A percentile compares a stretch with the other conserved stretches of the same genome.
Evolutionary conservation across 2,113 vertebrate species (phyloP).

Genomic region (Ceuthmochares aereus): DNA sequence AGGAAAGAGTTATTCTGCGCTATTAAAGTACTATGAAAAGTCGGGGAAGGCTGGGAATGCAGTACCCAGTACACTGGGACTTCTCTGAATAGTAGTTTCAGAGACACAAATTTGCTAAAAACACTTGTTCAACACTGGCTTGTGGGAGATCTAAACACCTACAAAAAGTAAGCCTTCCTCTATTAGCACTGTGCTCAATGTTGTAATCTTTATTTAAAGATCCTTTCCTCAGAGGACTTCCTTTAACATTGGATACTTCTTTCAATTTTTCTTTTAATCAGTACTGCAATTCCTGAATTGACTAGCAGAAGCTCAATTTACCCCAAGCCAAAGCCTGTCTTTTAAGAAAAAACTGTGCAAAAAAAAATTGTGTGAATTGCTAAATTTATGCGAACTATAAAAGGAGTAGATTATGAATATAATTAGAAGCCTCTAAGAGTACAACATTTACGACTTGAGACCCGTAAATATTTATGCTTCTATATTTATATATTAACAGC

Average conservation of each 20-base stretch:
- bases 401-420: background rate
- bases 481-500: background rate
- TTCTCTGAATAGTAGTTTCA: background rate
- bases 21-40: background rate
- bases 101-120: background rate
- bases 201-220: background rate
- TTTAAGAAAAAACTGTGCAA: background rate
- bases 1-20: background rate
- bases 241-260: background rate
- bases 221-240: background rate
- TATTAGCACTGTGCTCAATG: background rate
- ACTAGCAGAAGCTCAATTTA: background rate
- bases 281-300: background rate
- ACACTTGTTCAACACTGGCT: background rate
- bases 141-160: fast-evolving
- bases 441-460: background rate
- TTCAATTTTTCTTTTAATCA: background rate
- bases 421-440: background rate
- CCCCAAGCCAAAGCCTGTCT: background rate
- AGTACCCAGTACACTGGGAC: background rate
- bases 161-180: background rate
- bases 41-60: background rate
- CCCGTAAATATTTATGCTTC: background rate
- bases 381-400: background rate
- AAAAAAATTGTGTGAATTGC: background rate